Evolutionary conservation across 2,888 invertebrate species (phyloP).

Genomic region (Cistogaster globosa): DNA sequence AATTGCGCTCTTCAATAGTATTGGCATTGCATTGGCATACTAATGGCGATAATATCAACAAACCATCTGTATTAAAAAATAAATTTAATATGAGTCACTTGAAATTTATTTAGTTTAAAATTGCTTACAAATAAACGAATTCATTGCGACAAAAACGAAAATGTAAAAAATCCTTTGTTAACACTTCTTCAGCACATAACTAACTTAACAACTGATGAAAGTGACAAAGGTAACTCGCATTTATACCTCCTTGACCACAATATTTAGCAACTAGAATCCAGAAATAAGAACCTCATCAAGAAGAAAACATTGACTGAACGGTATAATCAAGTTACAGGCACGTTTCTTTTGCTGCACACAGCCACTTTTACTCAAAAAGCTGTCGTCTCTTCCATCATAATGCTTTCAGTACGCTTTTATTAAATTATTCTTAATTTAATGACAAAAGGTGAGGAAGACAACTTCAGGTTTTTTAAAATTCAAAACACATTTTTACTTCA

Average conservation of each 20-base stretch:
- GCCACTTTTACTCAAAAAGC: too few species aligned
- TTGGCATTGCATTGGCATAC: constrained; percentile 20
- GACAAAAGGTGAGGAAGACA: background rate
- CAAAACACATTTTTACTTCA: constrained; percentile 42
- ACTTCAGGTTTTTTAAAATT: constrained; percentile 50
- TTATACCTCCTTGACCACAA: constrained; percentile 53
- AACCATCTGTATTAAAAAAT: constrained; percentile 26
- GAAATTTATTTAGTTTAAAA: background rate
- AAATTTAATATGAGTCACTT: background rate
- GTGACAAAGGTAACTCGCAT: constrained; percentile 50
- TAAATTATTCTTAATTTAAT: too few species aligned
- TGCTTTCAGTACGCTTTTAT: too few species aligned
- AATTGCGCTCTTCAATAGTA: constrained; percentile 78
- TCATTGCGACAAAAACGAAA: constrained; percentile 23
- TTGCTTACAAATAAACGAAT: constrained; percentile 56
- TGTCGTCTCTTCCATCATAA: too few species aligned
- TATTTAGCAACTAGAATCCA: constrained; percentile 31
- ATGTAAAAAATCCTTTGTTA: background rate
- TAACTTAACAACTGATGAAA: constrained; percentile 54
- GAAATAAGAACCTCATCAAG: background rate
- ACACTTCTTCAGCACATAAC: background rate
- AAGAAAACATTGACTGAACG: constrained; percentile 25
- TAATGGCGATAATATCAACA: constrained; percentile 10
- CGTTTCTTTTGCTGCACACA: too few species aligned
- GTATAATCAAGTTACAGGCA: constrained; percentile 29